These are phyloP conservation scores for Aphodius sticticus DNA, from an alignment of 2,888 invertebrate genomes.

Conservation along the genomic window DNA sequence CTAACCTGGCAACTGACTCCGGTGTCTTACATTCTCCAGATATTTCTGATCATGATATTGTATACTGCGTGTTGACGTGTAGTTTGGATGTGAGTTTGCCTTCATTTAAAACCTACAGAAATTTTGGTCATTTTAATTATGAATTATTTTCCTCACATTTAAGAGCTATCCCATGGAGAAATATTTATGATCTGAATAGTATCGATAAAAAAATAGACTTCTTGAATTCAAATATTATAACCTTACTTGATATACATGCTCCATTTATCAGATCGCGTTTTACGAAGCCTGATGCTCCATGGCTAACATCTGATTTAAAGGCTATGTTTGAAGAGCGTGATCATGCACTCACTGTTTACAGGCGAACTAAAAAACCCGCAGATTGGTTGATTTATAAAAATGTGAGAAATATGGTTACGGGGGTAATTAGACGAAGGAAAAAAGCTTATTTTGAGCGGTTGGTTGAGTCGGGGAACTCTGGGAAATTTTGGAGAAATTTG, in stretches of 20 bases:
- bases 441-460: neutral
- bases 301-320: neutral
- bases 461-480: neutral
- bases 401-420: slow-evolving; percentile 7
- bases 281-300: slow-evolving; percentile 13
- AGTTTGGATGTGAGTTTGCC: neutral
- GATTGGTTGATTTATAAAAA: neutral
- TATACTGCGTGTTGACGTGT: slow-evolving; percentile 7
- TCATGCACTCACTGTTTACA: neutral
- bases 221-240: neutral
- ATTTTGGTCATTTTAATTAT: slow-evolving; percentile 18
- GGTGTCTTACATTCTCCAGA: slow-evolving; percentile 8
- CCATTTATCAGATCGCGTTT: slow-evolving; percentile 13
- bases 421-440: neutral
- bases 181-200: slow-evolving; percentile 15
- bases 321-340: neutral
- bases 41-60: slow-evolving; percentile 17
- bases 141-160: slow-evolving; percentile 5
- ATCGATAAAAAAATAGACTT: slow-evolving; percentile 6
- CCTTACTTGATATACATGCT: slow-evolving; percentile 14
- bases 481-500: neutral
- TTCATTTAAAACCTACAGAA: neutral
- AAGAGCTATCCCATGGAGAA: neutral
- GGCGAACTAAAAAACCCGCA: neutral
- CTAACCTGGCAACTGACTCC: neutral